Evolutionary conservation across 30 jellyfish, hydroid and myxozoan species (phyloP), one percentile per base, ranked within the genome.

Genomic region (Cassiopea xamachana): DNA sequence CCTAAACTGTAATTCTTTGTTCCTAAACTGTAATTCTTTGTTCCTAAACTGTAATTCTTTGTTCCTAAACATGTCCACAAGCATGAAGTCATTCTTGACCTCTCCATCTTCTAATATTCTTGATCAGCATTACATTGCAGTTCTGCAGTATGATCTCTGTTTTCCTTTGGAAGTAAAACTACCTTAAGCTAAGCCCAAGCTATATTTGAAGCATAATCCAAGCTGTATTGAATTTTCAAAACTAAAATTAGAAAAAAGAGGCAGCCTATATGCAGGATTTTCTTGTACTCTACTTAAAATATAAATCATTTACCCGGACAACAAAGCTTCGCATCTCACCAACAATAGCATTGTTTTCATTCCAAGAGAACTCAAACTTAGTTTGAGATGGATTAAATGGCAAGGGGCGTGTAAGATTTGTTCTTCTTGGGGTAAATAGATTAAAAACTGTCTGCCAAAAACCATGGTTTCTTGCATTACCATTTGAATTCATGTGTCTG

Each of bases 321-420:
- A 82, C 67, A 48, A 88, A 77, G 19, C 87, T 67, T 58, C 81
- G 72, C 95, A 88, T 88, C 69, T 88, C 95, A 43, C 95, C 95
- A 88, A 88, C 95, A 69, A 72, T 76, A 10, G 90, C 95, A 1
- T 75, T 19, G 39, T 88, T 60, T 1, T 75, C 90, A 6, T 68
- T 77, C 95, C 95, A 88, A 1, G 88, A 78, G 43, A 88, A 79
- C 3, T 88, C 86, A 59, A 88, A 69, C 74, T 58, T 69, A 14
- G 95, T 88, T 46, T 79, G 74, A 7, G 47, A 60, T 68, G 90
- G 87, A 70, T 71, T 51, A 68, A 77, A 88, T 44, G 95, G 95
- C 86, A 88, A n/a, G 43, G 44, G 27, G 46, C 81, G 83, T 1
- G 76, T 85, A 46, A 73, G 45, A 39, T 50, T 14, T 8, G 85